Evolutionary conservation across 2,797 vertebrate species (phyloP).

Genomic region (Philypnodon macrostomus): DNA sequence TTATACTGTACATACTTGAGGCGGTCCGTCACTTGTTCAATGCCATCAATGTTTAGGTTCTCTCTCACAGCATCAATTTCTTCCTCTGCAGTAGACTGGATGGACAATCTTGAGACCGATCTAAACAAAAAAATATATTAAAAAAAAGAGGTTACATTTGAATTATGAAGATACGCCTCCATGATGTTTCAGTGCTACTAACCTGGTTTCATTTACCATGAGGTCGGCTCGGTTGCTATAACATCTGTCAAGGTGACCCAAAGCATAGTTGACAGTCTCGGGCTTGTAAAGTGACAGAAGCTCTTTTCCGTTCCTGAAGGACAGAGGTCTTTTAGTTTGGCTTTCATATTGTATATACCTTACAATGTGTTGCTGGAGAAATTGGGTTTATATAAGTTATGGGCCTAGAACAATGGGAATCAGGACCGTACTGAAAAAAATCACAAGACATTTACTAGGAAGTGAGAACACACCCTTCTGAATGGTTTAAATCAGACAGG

Average conservation of each 20-base stretch:
- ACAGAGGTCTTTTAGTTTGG: constrained; percentile 4
- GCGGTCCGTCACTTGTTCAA: constrained; percentile 75
- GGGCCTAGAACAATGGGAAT: constrained; percentile 28
- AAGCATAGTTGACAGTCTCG: constrained; percentile 77
- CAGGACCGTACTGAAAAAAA: constrained; percentile 60
- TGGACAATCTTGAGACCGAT: constrained; percentile 54
- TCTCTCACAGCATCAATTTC: constrained; percentile 72
- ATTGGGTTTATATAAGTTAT: constrained; percentile 1
- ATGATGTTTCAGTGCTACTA: constrained; percentile 25
- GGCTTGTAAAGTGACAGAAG: constrained; percentile 74
- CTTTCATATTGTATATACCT: neutral
- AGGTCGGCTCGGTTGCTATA: constrained; percentile 15
- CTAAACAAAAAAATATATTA: constrained; percentile 37
- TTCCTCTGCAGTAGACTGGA: constrained; percentile 55
- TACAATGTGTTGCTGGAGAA: no score
- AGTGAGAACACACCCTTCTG: constrained; percentile 37
- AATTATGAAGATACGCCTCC: no score
- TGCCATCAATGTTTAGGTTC: constrained; percentile 74
- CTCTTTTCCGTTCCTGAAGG: constrained; percentile 70
- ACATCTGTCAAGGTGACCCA: constrained; percentile 50
- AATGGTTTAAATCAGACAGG: no score
- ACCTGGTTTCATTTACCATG: constrained; percentile 63
- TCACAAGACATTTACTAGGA: constrained; percentile 58
- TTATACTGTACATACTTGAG: constrained; percentile 76
- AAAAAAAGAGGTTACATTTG: neutral